phyloP scores from a whole-genome alignment of 1,140 invertebrate genomes.

The Brachionus asplanchnoidis region DNA sequence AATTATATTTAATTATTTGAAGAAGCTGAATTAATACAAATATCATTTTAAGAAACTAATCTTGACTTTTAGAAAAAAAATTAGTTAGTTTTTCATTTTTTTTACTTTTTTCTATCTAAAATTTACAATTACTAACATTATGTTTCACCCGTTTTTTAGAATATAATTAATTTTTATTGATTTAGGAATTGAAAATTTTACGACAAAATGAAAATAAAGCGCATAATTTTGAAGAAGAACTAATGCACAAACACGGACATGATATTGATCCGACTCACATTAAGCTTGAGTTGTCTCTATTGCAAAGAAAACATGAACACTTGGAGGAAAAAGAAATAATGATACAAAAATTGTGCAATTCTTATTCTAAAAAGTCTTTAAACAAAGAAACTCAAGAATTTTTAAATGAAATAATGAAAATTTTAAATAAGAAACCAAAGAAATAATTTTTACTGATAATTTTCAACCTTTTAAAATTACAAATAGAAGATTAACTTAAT shows the following conservation, averaged over 20 bases:
- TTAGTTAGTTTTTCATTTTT: too few species aligned
- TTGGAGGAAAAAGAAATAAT: slow-evolving; percentile 53
- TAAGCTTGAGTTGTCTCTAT: slow-evolving; percentile 52
- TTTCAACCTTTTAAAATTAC: background rate
- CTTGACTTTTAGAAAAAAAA: too few species aligned
- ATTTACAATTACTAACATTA: too few species aligned
- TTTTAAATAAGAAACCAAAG: slow-evolving; percentile 13
- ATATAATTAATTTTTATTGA: background rate
- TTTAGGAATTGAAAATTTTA: slow-evolving; percentile 13
- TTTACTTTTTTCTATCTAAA: too few species aligned
- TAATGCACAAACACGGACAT: slow-evolving; percentile 45
- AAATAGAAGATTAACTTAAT: too few species aligned
- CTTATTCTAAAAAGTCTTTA: background rate
- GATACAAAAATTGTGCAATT: slow-evolving; percentile 47
- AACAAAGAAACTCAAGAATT: background rate
- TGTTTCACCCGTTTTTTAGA: too few species aligned
- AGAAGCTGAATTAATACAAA: too few species aligned
- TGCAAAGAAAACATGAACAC: slow-evolving; percentile 54
- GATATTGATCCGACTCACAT: slow-evolving; percentile 45
- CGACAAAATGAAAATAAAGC: slow-evolving; percentile 52
- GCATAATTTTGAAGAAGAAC: slow-evolving; percentile 46
- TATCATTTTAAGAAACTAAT: too few species aligned
- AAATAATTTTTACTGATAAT: background rate
- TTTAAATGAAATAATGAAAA: background rate
- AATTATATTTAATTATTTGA: too few species aligned